Evolutionary conservation across 2,113 vertebrate species (phyloP).

Genomic region (Pungitius pungitius): DNA sequence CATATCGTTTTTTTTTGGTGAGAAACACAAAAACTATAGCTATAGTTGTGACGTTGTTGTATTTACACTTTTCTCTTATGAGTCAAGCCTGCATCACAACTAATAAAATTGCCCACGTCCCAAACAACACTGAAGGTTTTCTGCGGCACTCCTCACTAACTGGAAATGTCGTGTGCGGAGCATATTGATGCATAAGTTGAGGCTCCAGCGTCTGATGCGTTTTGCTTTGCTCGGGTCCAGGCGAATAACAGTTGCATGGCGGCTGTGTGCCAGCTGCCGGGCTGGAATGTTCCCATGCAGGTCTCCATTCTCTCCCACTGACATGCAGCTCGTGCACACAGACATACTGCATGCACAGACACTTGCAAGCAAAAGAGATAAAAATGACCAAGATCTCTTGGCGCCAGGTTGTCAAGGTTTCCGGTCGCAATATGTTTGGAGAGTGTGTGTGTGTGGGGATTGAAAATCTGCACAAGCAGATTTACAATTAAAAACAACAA

Average conservation of each 20-base stretch:
- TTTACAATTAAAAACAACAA: neutral
- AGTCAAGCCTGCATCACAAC: neutral
- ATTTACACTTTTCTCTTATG: neutral
- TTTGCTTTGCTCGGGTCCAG: too few species aligned
- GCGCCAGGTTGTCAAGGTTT: neutral
- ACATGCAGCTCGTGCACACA: constrained; percentile 19
- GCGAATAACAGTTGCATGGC: constrained; percentile 60
- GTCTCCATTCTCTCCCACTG: constrained; percentile 50
- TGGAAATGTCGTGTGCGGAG: neutral
- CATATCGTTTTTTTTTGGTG: neutral
- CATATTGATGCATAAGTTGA: neutral
- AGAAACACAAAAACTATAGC: neutral
- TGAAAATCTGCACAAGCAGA: neutral
- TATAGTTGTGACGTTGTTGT: neutral
- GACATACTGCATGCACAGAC: neutral
- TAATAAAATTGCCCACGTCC: neutral
- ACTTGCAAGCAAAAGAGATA: neutral
- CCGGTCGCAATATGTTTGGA: neutral
- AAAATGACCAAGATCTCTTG: neutral
- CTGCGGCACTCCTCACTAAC: neutral
- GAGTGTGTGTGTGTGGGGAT: neutral
- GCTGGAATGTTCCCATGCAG: constrained; percentile 74
- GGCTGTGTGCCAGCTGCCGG: constrained; percentile 70
- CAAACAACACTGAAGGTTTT: neutral
- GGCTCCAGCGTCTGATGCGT: too few species aligned